These are phyloP conservation scores for Pelobates fuscus DNA, from an alignment of 2,113 vertebrate genomes.

Conservation along the genomic window DNA sequence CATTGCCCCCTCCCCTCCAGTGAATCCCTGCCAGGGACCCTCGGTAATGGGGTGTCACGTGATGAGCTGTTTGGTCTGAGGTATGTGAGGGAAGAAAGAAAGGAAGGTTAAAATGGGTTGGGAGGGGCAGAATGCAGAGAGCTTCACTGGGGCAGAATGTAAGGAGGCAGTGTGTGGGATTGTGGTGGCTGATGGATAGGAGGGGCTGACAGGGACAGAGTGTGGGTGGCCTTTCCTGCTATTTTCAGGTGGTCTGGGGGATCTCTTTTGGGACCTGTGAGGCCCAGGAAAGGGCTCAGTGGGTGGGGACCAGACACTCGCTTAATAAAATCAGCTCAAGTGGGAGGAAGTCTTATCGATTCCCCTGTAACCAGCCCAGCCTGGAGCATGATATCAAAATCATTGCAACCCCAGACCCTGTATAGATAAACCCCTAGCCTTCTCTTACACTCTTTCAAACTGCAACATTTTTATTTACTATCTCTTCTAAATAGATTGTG, in stretches of 20 bases:
- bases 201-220: conserved; percentile 41
- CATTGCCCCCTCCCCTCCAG: conserved; percentile 9
- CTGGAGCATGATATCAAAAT: not conserved
- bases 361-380: not conserved
- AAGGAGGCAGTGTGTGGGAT: conserved; percentile 28
- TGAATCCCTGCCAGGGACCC: conserved; percentile 39
- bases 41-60: conserved; percentile 45
- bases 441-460: no score
- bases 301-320: conserved; percentile 56
- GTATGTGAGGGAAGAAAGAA: conserved; percentile 60
- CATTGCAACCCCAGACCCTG: not conserved
- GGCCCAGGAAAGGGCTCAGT: conserved; percentile 62
- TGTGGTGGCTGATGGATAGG: conserved; percentile 32
- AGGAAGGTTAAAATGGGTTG: conserved; percentile 50
- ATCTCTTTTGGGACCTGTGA: conserved; percentile 63
- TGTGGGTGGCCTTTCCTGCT: conserved; percentile 67
- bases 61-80: conserved; percentile 52
- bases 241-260: conserved; percentile 67
- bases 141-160: conserved; percentile 52
- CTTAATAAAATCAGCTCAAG: conserved; percentile 45
- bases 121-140: conserved; percentile 55
- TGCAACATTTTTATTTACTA: no score
- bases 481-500: no score
- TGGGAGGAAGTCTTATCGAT: conserved; percentile 7
- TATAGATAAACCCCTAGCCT: no score